phyloP scores from a whole-genome alignment of 2,797 vertebrate genomes.

The Parotocinclus haroldoi region DNA sequence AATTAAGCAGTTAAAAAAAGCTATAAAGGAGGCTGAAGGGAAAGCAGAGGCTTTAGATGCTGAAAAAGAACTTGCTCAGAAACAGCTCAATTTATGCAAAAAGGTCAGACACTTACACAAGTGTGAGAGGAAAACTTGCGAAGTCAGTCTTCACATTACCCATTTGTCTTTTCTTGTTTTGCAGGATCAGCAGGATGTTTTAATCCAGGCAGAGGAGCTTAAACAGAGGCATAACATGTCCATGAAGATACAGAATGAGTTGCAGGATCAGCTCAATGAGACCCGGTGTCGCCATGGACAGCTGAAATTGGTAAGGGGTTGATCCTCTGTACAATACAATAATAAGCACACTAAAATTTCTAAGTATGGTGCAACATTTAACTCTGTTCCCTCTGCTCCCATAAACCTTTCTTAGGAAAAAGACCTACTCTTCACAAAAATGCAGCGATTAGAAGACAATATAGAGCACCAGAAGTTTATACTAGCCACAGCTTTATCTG shows the following conservation, averaged over 20 bases:
- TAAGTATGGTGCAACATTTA: neutral
- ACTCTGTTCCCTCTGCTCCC: neutral
- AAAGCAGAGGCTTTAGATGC: conserved; percentile 54
- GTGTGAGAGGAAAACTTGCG: neutral
- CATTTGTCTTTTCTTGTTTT: neutral
- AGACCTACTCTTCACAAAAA: conserved; percentile 64
- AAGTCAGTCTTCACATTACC: neutral
- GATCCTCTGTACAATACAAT: too few relatives aligned
- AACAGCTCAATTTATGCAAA: conserved; percentile 56
- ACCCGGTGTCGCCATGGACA: conserved; percentile 63
- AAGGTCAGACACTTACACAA: conserved; percentile 52
- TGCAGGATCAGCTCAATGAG: conserved; percentile 65
- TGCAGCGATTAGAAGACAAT: conserved; percentile 62
- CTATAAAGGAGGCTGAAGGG: conserved; percentile 58
- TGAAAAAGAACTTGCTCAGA: conserved; percentile 56
- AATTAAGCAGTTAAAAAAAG: conserved; percentile 55
- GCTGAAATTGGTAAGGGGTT: conserved; percentile 63
- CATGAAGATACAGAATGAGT: conserved; percentile 45
- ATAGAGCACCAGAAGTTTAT: conserved; percentile 63
- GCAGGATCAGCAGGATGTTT: conserved; percentile 56
- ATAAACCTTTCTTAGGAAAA: conserved; percentile 64
- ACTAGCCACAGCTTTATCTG: conserved; percentile 50
- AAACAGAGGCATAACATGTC: conserved; percentile 55
- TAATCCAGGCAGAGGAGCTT: conserved; percentile 60
- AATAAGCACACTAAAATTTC: neutral